A percentile compares a stretch with the other conserved stretches of the same genome.
Evolutionary conservation across 2,797 vertebrate species (phyloP).

Genomic region (Danio choprae): DNA sequence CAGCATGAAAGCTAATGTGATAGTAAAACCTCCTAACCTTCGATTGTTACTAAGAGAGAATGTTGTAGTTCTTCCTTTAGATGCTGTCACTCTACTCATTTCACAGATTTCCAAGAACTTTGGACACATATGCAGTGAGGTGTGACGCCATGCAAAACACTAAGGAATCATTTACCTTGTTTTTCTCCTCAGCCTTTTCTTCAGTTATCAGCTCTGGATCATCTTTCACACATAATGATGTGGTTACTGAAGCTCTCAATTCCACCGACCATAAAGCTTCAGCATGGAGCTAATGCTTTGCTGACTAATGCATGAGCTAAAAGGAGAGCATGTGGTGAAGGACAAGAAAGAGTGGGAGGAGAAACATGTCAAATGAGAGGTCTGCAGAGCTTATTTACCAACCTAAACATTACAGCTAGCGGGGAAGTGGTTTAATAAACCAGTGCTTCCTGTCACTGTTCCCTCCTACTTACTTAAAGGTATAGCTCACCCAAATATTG

Average conservation of each 20-base stretch:
- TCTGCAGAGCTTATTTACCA: background rate
- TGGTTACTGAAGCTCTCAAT: too few species aligned
- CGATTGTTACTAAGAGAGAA: slow-evolving; percentile 60
- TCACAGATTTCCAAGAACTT: slow-evolving; percentile 63
- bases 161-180: background rate
- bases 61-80: slow-evolving; percentile 1
- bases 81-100: slow-evolving; percentile 56
- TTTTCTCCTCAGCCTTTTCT: background rate
- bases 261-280: background rate
- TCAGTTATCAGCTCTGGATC: background rate
- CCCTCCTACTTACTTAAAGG: too few species aligned
- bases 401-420: background rate
- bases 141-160: slow-evolving; percentile 2
- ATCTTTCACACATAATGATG: slow-evolving; percentile 16
- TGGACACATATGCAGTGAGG: slow-evolving; percentile 48
- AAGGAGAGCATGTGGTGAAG: background rate
- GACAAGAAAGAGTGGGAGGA: background rate
- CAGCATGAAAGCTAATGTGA: background rate
- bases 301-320: slow-evolving; percentile 11
- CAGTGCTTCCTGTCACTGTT: background rate
- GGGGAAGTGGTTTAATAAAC: background rate
- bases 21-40: background rate
- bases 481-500: too few species aligned
- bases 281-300: background rate
- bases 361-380: background rate